phyloP scores from a whole-genome alignment of 37 sponge, comb jelly and placozoan genomes.

The Spongilla lacustris region DNA sequence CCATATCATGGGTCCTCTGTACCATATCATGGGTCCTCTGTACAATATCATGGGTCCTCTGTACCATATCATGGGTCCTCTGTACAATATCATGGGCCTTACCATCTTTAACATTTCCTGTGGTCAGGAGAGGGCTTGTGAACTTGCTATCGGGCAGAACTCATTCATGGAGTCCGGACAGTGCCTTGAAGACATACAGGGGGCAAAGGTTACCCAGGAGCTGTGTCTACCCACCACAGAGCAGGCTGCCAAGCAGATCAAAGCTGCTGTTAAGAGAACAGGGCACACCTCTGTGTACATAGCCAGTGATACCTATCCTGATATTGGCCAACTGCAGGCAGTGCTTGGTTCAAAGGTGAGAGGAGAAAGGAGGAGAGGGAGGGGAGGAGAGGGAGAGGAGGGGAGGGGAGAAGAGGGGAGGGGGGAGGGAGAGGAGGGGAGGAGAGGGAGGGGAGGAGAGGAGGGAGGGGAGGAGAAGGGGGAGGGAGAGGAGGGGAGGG shows the following conservation, averaged over 20 bases:
- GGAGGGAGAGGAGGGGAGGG: too few relatives aligned
- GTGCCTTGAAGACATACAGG: slow-evolving; percentile 70
- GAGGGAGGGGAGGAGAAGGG: neutral
- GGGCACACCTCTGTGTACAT: neutral
- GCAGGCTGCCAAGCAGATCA: slow-evolving; percentile 33
- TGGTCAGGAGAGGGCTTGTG: slow-evolving; percentile 69
- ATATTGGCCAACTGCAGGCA: slow-evolving; percentile 10
- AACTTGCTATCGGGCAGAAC: slow-evolving; percentile 45
- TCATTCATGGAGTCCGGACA: slow-evolving; percentile 87
- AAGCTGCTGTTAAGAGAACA: slow-evolving; percentile 4
- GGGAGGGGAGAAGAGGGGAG: too few relatives aligned
- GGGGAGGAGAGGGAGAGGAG: neutral
- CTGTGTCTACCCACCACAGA: slow-evolving; percentile 69
- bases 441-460: neutral
- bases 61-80: too few relatives aligned
- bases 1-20: too few relatives aligned
- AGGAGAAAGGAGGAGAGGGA: neutral
- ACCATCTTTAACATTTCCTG: neutral
- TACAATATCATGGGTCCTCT: too few relatives aligned
- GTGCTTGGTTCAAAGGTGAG: slow-evolving; percentile 22
- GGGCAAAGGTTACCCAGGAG: slow-evolving; percentile 55
- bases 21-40: too few relatives aligned
- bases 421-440: too few relatives aligned
- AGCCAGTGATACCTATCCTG: neutral
- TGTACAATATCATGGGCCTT: too few relatives aligned